These are phyloP conservation scores for Elephantulus edwardii DNA, from an alignment of 2,113 vertebrate genomes.

Conservation along the genomic window DNA sequence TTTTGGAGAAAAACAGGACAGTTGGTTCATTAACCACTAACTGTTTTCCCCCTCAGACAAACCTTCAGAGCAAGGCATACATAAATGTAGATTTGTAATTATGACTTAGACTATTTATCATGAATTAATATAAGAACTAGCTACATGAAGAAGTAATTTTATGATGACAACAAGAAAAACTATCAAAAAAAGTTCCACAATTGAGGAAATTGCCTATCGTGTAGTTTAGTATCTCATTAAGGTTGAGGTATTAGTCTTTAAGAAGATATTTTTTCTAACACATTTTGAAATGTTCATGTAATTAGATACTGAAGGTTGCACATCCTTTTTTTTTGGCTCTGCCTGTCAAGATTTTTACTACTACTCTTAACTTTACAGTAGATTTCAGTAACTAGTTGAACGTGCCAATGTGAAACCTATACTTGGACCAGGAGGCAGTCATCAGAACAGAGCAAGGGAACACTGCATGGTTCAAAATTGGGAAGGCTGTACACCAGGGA, in stretches of 20 bases:
- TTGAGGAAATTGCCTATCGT: conserved; percentile 9
- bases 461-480: too few relatives aligned
- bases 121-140: not conserved
- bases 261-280: not conserved
- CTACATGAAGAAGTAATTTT: conserved; percentile 9
- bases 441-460: too few relatives aligned
- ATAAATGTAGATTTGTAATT: not conserved
- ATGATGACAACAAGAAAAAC: not conserved
- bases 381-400: too few relatives aligned
- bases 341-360: conserved; percentile 5
- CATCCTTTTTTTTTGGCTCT: not conserved
- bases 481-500: too few relatives aligned
- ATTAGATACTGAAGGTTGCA: not conserved
- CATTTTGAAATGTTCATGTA: not conserved
- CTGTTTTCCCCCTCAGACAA: not conserved
- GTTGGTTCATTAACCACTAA: not conserved
- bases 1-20: not conserved
- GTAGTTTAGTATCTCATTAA: not conserved
- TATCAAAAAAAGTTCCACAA: not conserved
- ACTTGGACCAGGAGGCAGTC: too few relatives aligned
- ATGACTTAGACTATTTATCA: not conserved
- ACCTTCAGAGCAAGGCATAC: conserved; percentile 8
- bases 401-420: too few relatives aligned
- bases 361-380: not conserved
- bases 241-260: not conserved